Percentiles rank a stretch among this genome's conserved stretches.
Conservation (phyloP, 1,140 invertebrate species). For the Nautilus pompilius region DNA sequence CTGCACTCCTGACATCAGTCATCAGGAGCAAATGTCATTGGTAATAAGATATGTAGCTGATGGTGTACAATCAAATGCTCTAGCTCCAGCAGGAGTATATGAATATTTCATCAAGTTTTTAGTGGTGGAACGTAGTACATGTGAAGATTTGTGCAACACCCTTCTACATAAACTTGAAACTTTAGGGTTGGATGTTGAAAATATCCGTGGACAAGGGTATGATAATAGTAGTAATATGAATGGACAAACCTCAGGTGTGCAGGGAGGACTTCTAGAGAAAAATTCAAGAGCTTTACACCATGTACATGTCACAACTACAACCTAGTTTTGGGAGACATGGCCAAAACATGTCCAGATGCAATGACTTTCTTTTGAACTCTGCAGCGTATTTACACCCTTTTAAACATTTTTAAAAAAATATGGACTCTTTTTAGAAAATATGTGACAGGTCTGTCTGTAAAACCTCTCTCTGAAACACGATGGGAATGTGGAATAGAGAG, state of each 20-base stretch:
- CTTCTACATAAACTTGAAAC: too few species aligned
- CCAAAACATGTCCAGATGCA: neutral
- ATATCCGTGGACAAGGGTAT: neutral
- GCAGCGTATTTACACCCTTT: neutral
- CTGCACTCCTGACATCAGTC: too few species aligned
- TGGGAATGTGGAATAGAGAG: neutral
- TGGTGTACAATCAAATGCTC: too few species aligned
- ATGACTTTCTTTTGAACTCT: neutral
- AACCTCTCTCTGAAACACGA: neutral
- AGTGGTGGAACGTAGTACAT: too few species aligned
- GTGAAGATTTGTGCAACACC: too few species aligned
- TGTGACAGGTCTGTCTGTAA: neutral
- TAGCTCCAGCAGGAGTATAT: too few species aligned
- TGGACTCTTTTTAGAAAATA: neutral
- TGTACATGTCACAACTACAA: neutral
- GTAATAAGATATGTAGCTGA: too few species aligned
- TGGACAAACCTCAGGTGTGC: neutral
- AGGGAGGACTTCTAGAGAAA: neutral
- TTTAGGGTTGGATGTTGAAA: too few species aligned
- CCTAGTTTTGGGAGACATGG: neutral
- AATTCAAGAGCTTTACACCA: neutral
- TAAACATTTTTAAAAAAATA: too few species aligned
- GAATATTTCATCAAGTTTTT: too few species aligned
- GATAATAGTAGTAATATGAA: neutral
- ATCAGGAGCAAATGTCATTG: too few species aligned